A percentile compares a stretch with the other conserved stretches of the same genome.
Conservation (phyloP, 2,797 vertebrate species). For the Rhadinocentrus ornatus region DNA sequence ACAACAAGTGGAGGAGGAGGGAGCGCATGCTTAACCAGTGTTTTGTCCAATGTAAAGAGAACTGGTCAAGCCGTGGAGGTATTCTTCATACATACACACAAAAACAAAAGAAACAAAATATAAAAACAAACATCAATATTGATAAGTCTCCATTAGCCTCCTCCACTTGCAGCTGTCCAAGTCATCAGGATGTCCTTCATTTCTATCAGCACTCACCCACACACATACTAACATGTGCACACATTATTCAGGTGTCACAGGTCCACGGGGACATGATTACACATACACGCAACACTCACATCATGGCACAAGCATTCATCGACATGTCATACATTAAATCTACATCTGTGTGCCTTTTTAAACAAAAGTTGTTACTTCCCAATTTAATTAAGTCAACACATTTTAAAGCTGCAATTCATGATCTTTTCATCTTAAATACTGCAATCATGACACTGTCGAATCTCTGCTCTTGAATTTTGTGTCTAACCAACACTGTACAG, state of each 20-base stretch:
- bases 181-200: constrained; percentile 74
- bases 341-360: constrained; percentile 72
- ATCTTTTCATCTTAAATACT: constrained; percentile 17
- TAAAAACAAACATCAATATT: constrained; percentile 27
- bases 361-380: constrained; percentile 39
- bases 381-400: constrained; percentile 17
- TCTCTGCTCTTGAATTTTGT: constrained; percentile 28
- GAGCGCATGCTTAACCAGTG: constrained; percentile 61
- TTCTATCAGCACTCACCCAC: constrained; percentile 44
- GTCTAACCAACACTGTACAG: constrained; percentile 34
- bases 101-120: constrained; percentile 19
- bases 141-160: constrained; percentile 61
- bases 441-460: constrained; percentile 10
- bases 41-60: constrained; percentile 63
- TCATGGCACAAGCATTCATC: constrained; percentile 44
- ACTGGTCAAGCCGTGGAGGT: constrained; percentile 76
- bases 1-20: constrained; percentile 41
- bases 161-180: constrained; percentile 63
- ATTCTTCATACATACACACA: constrained; percentile 74
- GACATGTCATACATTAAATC: constrained; percentile 50
- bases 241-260: constrained; percentile 44
- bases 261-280: constrained; percentile 59
- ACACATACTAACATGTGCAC: constrained; percentile 21
- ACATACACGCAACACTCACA: constrained; percentile 39
- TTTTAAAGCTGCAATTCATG: constrained; percentile 48